Percentiles rank a stretch among this genome's conserved stretches.
phyloP scores from a whole-genome alignment of 2,113 vertebrate species.

The Lota lota region DNA sequence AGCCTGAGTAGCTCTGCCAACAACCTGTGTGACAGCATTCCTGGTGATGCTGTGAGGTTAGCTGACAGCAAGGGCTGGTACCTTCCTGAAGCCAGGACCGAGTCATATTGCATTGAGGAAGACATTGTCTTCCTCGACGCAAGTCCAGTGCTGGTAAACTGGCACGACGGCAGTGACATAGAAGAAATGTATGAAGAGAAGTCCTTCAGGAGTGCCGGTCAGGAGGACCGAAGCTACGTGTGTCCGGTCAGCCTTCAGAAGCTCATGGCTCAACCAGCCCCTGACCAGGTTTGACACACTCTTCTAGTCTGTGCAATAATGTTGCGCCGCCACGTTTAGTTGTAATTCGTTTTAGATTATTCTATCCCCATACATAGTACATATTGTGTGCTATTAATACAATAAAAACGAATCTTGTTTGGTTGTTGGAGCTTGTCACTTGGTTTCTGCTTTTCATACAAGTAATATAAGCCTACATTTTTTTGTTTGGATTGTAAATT shows the following conservation, averaged over 20 bases:
- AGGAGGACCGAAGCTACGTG: slow-evolving; percentile 49
- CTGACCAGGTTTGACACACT: slow-evolving; percentile 49
- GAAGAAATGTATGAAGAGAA: slow-evolving; percentile 28
- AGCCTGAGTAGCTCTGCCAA: background rate
- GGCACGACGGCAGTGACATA: slow-evolving; percentile 33
- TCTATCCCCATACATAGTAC: too few relatives aligned
- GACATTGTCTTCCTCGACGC: slow-evolving; percentile 10
- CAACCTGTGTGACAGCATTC: too few relatives aligned
- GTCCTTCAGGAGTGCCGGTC: slow-evolving; percentile 28
- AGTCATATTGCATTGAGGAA: background rate
- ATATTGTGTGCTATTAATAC: too few relatives aligned
- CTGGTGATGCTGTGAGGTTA: too few relatives aligned
- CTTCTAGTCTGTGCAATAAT: background rate
- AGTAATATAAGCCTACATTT: too few relatives aligned
- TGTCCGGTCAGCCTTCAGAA: slow-evolving; percentile 52
- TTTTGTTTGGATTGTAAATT: too few relatives aligned
- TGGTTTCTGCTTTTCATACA: too few relatives aligned
- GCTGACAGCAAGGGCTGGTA: too few relatives aligned
- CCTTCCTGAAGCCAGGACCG: slow-evolving; percentile 2
- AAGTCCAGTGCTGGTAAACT: slow-evolving; percentile 31
- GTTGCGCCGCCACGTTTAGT: background rate
- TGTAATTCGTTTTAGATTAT: background rate
- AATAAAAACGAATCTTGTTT: too few relatives aligned
- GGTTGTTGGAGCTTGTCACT: background rate
- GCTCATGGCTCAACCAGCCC: slow-evolving; percentile 36